Evolutionary conservation across 2,888 invertebrate genomes (phyloP), one percentile per base, ranked within the genome.

Genomic region (Melanophora roralis): DNA sequence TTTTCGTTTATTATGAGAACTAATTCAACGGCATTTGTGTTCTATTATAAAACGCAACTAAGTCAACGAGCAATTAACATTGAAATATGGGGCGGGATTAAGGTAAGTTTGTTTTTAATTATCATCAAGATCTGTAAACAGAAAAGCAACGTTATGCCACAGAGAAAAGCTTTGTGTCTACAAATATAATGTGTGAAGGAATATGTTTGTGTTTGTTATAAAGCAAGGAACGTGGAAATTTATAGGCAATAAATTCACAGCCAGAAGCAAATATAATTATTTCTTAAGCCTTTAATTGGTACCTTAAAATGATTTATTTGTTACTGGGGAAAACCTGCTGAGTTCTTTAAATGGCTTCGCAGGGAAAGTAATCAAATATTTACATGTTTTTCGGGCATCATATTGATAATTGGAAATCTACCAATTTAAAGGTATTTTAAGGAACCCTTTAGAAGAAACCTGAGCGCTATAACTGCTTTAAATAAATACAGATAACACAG

Each of bases 1-100:
- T 47, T 27, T n/a, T 36, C n/a, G 23, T 47, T 65, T 65, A 27
- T 19, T 47, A 9, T 9, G 8, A 55, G 8, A 7, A 32, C 27
- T 47, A 38, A 7, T 23, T 11, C n/a, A n/a, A n/a, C n/a, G n/a
- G 27, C 38, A 27, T 38, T 45, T 27, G 19, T 34, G 11, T 1
- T 45, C 23, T 51, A 34, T 23, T 34, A 14, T 7, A 21, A 19
- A 73, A 65, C 38, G 38, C 14, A 73, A 49, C 21, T n/a, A 38
- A 47, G 47, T 65, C n/a, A 47, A 47, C n/a, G 55, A 47, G 64
- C 73, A 65, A 73, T 57, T 65, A 65, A 73, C 32, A 27, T 64
- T 73, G 45, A 73, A 73, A 57, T 55, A 73, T 73, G 73, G 27
- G 19, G n/a, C 38, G 19, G 38, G 47, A 5, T 73, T 27, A 65